These are phyloP conservation scores for Erebia aethiops DNA, from an alignment of 2,888 invertebrate species.

Conservation along the genomic window DNA sequence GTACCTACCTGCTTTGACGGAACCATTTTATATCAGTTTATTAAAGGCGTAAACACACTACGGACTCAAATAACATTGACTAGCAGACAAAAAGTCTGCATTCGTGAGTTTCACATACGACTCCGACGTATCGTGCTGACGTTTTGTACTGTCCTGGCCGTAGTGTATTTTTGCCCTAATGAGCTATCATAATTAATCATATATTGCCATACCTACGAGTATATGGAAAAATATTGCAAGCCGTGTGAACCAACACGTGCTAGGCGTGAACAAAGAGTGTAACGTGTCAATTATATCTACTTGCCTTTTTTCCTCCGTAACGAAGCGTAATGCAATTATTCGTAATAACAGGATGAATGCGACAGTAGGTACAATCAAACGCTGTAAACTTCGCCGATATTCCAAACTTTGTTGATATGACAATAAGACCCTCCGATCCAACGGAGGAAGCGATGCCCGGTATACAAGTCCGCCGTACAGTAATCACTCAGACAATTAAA, in stretches of 20 bases:
- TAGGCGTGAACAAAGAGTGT: conserved; percentile 75
- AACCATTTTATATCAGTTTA: too few relatives aligned
- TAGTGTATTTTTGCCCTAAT: too few relatives aligned
- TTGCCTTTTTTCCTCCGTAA: conserved; percentile 76
- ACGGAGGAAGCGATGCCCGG: conserved; percentile 32
- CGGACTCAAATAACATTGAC: too few relatives aligned
- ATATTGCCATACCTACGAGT: neutral
- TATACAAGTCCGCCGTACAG: conserved; percentile 59
- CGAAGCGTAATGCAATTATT: conserved; percentile 82
- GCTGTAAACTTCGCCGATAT: conserved; percentile 14
- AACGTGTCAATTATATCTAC: conserved; percentile 78
- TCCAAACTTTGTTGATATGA: conserved; percentile 31
- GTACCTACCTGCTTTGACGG: too few relatives aligned
- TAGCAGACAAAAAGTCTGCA: too few relatives aligned
- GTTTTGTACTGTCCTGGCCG: too few relatives aligned
- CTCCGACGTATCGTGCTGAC: too few relatives aligned
- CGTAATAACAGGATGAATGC: conserved; percentile 81
- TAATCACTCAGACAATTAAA: conserved; percentile 80
- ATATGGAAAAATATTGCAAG: conserved; percentile 30
- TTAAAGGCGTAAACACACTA: too few relatives aligned
- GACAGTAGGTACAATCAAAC: conserved; percentile 59
- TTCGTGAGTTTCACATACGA: too few relatives aligned
- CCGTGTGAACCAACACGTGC: conserved; percentile 73
- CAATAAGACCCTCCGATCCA: conserved; percentile 31
- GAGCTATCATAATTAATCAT: neutral